A percentile compares a stretch with the other conserved stretches of the same genome.
phyloP scores from a whole-genome alignment of 2,888 invertebrate genomes.

The Tenthredo scrophulariae region DNA sequence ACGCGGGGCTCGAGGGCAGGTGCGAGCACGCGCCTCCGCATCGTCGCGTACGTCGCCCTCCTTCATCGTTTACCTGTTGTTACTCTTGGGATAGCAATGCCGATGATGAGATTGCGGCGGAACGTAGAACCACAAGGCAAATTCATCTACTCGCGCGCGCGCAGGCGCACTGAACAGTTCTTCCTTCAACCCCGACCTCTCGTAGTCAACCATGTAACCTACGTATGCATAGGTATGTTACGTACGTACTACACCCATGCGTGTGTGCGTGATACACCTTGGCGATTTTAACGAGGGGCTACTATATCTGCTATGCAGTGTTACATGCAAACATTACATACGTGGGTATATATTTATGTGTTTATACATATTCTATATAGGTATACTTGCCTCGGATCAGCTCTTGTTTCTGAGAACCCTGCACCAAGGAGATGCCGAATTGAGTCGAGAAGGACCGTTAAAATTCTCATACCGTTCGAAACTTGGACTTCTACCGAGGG shows the following conservation, averaged over 20 bases:
- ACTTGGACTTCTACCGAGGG: not conserved
- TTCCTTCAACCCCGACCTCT: not conserved
- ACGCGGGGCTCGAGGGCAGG: conserved; percentile 61
- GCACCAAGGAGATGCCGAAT: not conserved
- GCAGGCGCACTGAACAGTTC: not conserved
- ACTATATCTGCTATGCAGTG: not conserved
- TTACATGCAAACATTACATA: too few species aligned
- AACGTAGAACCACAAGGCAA: not conserved
- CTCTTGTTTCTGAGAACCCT: not conserved
- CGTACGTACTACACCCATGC: not conserved
- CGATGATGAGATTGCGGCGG: too few species aligned
- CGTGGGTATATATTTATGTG: not conserved
- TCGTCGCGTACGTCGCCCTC: not conserved
- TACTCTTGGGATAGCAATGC: not conserved
- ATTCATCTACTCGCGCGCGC: not conserved
- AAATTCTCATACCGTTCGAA: conserved; percentile 33
- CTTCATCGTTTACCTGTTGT: conserved; percentile 4
- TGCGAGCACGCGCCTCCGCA: conserved; percentile 58
- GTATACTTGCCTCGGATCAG: not conserved
- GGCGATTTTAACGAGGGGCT: not conserved
- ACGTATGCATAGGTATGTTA: not conserved
- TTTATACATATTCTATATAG: not conserved
- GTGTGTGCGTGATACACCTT: not conserved
- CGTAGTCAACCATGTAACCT: not conserved
- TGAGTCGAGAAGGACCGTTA: conserved; percentile 8